Percentiles rank a stretch among this genome's conserved stretches.
phyloP scores from a whole-genome alignment of 2,797 vertebrate species.

The Pangasius djambal region DNA sequence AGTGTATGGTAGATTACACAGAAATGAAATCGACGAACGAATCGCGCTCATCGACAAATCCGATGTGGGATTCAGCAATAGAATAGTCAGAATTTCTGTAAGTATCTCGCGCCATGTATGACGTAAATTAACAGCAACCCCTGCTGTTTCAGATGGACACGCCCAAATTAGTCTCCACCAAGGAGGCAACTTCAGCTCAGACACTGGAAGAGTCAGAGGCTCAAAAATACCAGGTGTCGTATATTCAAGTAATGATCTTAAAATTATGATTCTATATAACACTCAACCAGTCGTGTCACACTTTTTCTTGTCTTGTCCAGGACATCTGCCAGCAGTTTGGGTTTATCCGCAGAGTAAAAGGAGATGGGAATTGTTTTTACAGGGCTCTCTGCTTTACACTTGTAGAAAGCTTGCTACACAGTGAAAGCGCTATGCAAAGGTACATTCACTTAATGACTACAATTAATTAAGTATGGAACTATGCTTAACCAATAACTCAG shows the following conservation, averaged over 20 bases:
- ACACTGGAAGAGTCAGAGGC: constrained; percentile 69
- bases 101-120: neutral
- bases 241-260: neutral
- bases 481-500: neutral
- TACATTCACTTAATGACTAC: constrained; percentile 44
- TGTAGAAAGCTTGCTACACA: constrained; percentile 77
- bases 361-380: constrained; percentile 90
- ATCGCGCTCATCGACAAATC: neutral
- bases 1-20: too few relatives aligned
- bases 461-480: neutral
- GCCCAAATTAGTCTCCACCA: constrained; percentile 71
- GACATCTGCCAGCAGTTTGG: constrained; percentile 78
- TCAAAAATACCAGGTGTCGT: constrained; percentile 75
- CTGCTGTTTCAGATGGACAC: constrained; percentile 66
- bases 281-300: neutral
- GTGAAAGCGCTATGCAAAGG: constrained; percentile 74
- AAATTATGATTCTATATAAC: neutral
- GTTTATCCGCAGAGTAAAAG: constrained; percentile 78
- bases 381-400: constrained; percentile 81
- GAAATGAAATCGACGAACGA: neutral
- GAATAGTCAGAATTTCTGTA: neutral
- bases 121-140: neutral
- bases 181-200: constrained; percentile 75
- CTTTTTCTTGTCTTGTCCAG: constrained; percentile 64
- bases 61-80: neutral